Percentiles rank a stretch among this genome's conserved stretches.
Evolutionary conservation across 2,113 vertebrate genomes (phyloP).

Genomic region (Dascyllus trimaculatus): DNA sequence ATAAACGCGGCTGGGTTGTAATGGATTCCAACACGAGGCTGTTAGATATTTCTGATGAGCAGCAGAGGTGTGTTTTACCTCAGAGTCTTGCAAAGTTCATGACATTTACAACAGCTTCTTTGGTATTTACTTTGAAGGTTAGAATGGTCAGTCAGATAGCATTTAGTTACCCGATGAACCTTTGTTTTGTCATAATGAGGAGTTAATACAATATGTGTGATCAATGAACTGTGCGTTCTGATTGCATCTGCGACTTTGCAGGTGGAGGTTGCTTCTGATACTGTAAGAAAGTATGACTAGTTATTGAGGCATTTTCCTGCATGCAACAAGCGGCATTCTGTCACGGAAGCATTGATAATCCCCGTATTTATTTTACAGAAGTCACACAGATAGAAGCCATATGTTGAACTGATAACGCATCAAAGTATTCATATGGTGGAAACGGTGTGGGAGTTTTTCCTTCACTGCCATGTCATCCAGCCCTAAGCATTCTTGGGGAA

Average conservation of each 20-base stretch:
- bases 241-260: background rate
- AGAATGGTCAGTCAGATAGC: constrained; percentile 77
- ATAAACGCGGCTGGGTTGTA: constrained; percentile 23
- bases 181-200: constrained; percentile 60
- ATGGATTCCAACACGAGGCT: constrained; percentile 53
- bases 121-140: constrained; percentile 87
- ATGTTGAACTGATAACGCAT: constrained; percentile 38
- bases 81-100: constrained; percentile 83
- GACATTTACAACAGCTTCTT: constrained; percentile 83
- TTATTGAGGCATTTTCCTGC: background rate
- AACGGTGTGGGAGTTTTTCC: constrained; percentile 28
- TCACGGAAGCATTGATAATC: background rate
- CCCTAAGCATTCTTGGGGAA: constrained; percentile 56
- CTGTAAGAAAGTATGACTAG: background rate
- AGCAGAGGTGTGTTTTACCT: constrained; percentile 67
- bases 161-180: constrained; percentile 65
- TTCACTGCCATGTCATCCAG: constrained; percentile 49
- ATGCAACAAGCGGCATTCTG: background rate
- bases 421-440: constrained; percentile 27
- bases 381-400: background rate
- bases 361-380: too few relatives aligned
- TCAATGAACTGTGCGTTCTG: constrained; percentile 30
- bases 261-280: background rate
- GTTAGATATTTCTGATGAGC: constrained; percentile 71
- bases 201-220: constrained; percentile 44